A percentile compares a stretch with the other conserved stretches of the same genome.
These are phyloP conservation scores for Phragmatobia fuliginosa DNA, from an alignment of 2,888 invertebrate species.

Conservation along the genomic window DNA sequence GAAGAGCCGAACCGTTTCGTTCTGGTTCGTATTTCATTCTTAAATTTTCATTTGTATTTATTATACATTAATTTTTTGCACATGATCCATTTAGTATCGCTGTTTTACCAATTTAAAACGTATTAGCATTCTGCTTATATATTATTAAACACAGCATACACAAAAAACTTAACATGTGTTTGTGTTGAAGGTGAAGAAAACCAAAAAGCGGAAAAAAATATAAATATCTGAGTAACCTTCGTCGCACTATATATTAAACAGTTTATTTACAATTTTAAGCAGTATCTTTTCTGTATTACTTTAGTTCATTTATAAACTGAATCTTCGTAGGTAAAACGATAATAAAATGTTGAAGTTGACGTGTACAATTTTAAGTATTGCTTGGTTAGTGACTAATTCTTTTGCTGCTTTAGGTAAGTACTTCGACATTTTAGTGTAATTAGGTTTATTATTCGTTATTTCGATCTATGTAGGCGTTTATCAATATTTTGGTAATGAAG, in stretches of 20 bases:
- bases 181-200: slow-evolving; percentile 3
- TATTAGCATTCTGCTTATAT: background rate
- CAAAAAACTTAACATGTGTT: background rate
- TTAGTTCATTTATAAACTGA: background rate
- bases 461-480: background rate
- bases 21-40: too few species aligned
- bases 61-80: too few species aligned
- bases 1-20: too few species aligned
- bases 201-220: slow-evolving; percentile 1
- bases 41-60: too few species aligned
- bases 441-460: too few species aligned
- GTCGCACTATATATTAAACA: background rate
- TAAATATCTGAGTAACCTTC: background rate
- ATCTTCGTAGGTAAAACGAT: background rate
- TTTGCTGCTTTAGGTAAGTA: slow-evolving; percentile 9
- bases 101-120: background rate
- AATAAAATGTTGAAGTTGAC: slow-evolving; percentile 9
- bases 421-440: background rate
- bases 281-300: slow-evolving; percentile 1
- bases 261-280: background rate
- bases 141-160: background rate
- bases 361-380: background rate
- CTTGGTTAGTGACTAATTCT: background rate
- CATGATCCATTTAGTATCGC: background rate
- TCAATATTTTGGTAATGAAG: background rate